Conservation (phyloP, 2,888 invertebrate species). For the Drosophila ustulata region DNA sequence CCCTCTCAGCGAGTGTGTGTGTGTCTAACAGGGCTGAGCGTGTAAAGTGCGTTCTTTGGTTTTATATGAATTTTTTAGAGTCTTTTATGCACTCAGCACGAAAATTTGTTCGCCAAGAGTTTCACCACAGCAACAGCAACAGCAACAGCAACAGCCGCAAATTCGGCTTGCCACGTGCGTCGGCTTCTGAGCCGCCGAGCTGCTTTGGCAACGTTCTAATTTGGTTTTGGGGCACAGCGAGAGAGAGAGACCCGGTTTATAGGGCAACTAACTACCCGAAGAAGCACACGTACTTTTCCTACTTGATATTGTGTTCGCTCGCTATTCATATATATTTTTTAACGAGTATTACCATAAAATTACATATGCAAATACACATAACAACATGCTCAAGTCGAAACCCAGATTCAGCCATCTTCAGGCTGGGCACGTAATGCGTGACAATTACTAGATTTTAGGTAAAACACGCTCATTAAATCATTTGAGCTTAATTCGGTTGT, state of each 20-base stretch:
- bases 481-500: slow-evolving; percentile 67
- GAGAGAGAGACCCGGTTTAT: slow-evolving; percentile 27
- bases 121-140: slow-evolving; percentile 56
- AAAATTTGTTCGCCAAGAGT: slow-evolving; percentile 77
- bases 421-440: slow-evolving; percentile 79
- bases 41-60: slow-evolving; percentile 80
- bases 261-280: slow-evolving; percentile 57
- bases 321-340: slow-evolving; percentile 66
- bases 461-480: slow-evolving; percentile 81
- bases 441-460: slow-evolving; percentile 79
- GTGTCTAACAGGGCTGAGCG: slow-evolving; percentile 53
- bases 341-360: slow-evolving; percentile 79
- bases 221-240: slow-evolving; percentile 38
- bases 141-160: slow-evolving; percentile 42
- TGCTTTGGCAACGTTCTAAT: slow-evolving; percentile 60
- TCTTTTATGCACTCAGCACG: slow-evolving; percentile 79
- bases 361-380: slow-evolving; percentile 80
- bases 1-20: slow-evolving; percentile 15
- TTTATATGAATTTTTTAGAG: slow-evolving; percentile 79
- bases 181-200: slow-evolving; percentile 19
- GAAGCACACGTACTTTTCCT: slow-evolving; percentile 47
- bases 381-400: slow-evolving; percentile 35
- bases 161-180: slow-evolving; percentile 65
- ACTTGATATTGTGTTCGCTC: slow-evolving; percentile 20
- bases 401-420: slow-evolving; percentile 51